phyloP scores from a whole-genome alignment of 2,888 invertebrate genomes.

The Sphinx pinastri region DNA sequence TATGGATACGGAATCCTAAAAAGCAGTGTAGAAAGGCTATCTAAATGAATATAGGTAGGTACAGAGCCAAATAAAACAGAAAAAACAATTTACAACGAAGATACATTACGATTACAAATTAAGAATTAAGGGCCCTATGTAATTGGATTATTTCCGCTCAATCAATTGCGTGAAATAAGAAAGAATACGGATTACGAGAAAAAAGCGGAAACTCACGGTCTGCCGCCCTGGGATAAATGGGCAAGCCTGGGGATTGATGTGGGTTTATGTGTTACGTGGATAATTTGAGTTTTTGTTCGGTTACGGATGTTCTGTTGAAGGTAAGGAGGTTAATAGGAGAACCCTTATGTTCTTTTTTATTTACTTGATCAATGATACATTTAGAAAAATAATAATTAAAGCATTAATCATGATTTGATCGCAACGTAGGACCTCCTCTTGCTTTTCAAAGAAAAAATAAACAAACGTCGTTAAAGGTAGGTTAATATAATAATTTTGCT shows the following conservation, averaged over 20 bases:
- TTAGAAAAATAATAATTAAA: too few relatives aligned
- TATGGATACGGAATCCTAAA: too few relatives aligned
- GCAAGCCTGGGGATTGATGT: slow-evolving; percentile 25
- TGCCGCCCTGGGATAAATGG: slow-evolving; percentile 32
- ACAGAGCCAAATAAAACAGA: too few relatives aligned
- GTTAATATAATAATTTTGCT: too few relatives aligned
- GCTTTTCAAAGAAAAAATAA: too few relatives aligned
- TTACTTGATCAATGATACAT: too few relatives aligned
- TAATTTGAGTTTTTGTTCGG: slow-evolving; percentile 6
- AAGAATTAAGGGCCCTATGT: slow-evolving; percentile 34
- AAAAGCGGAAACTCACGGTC: slow-evolving; percentile 34
- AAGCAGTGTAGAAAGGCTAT: too few relatives aligned
- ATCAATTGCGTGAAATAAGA: slow-evolving; percentile 39
- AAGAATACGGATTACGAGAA: slow-evolving; percentile 29
- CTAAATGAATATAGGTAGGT: too few relatives aligned
- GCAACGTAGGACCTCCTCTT: too few relatives aligned
- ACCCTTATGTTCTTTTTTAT: slow-evolving; percentile 30
- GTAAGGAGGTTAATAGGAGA: neutral
- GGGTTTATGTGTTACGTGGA: slow-evolving; percentile 20
- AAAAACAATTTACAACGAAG: too few relatives aligned
- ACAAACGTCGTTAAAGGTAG: too few relatives aligned
- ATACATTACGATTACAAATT: slow-evolving; percentile 31
- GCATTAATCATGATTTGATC: too few relatives aligned
- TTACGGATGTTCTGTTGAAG: slow-evolving; percentile 28
- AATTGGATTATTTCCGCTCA: slow-evolving; percentile 47